Evolutionary conservation across 2,113 vertebrate species (phyloP).

Genomic region (rabbit (Oryctolagus cuniculus)): mOryCun1.1 NC_091453.1:87497001-87497500

Average conservation of each 20-base stretch:
- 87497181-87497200: not conserved
- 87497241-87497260: not conserved
- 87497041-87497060: slow-evolving; percentile 66
- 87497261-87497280: not conserved
- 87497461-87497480: slow-evolving; percentile 49
- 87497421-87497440: slow-evolving; percentile 2
- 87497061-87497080: slow-evolving; percentile 39
- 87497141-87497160: not conserved
- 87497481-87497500: slow-evolving; percentile 52
- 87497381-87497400: slow-evolving; percentile 10
- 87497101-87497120: not conserved
- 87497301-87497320: not conserved
- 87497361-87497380: not conserved
- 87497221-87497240: not conserved
- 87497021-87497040: slow-evolving; percentile 62
- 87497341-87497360: not conserved
- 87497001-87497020: slow-evolving; percentile 75
- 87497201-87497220: not conserved
- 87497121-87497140: not conserved
- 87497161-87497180: slow-evolving; percentile 48
- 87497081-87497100: slow-evolving; percentile 15
- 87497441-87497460: slow-evolving; percentile 42
- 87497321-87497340: slow-evolving; percentile 46
- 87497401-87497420: slow-evolving; percentile 59
- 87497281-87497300: not conserved